Conservation (phyloP, 2,113 vertebrate species). For the Pangasianodon gigas region DNA sequence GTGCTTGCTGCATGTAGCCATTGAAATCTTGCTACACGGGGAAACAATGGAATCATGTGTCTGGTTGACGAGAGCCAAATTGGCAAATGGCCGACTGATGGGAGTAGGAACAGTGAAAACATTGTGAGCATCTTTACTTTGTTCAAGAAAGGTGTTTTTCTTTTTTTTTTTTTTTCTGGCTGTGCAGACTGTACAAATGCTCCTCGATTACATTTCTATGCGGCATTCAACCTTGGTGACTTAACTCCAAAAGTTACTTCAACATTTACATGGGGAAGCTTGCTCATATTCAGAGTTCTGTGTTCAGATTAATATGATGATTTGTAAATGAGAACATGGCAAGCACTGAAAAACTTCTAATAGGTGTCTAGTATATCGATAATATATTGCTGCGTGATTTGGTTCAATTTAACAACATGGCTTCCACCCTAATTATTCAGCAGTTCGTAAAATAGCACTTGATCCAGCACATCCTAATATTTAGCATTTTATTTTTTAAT, state of each 20-base stretch:
- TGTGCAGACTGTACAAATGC: conserved; percentile 4
- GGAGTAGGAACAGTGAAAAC: not conserved
- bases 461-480: not conserved
- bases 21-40: not conserved
- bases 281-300: not conserved
- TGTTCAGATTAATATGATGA: not conserved
- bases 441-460: not conserved
- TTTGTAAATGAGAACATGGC: not conserved
- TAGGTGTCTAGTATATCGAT: not conserved
- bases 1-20: not conserved
- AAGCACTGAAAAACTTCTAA: not conserved
- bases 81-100: not conserved
- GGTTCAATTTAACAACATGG: not conserved
- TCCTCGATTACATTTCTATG: not conserved
- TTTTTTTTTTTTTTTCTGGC: not conserved
- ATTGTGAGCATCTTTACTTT: not conserved
- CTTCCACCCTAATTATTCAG: not conserved
- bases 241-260: not conserved
- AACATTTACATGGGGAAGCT: not conserved
- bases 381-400: not conserved
- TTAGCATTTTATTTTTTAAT: not conserved
- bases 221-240: not conserved
- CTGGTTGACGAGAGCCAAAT: not conserved
- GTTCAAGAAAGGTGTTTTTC: not conserved
- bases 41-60: conserved; percentile 21